Conservation (phyloP, 2,113 vertebrate species). For the Indicator indicator region DNA sequence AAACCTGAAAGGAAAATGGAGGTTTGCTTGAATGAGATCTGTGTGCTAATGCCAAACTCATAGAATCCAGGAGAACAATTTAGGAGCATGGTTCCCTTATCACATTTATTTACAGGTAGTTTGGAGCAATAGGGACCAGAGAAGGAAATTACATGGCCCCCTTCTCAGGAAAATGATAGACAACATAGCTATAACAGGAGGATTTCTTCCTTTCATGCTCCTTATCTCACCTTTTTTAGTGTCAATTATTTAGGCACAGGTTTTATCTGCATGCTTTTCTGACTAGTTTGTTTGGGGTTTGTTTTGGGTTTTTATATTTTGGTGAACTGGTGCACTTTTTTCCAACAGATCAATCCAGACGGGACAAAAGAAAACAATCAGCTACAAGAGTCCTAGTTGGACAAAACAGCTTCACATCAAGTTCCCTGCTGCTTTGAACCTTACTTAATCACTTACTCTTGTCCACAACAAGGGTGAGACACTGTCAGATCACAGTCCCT, state of each 20-base stretch:
- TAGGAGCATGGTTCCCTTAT: neutral
- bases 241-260: neutral
- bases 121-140: neutral
- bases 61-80: neutral
- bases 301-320: neutral
- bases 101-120: neutral
- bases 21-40: neutral
- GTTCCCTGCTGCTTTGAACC: neutral
- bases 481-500: neutral
- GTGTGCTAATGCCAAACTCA: neutral
- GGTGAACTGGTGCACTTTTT: neutral
- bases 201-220: neutral
- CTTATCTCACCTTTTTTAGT: neutral
- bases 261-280: constrained; percentile 35
- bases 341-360: constrained; percentile 5
- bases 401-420: constrained; percentile 15
- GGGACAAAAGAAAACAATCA: neutral
- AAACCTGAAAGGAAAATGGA: neutral
- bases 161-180: constrained; percentile 4
- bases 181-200: neutral
- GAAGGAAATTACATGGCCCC: constrained; percentile 1
- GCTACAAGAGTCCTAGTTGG: neutral
- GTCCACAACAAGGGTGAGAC: neutral
- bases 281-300: neutral
- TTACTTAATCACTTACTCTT: neutral